Evolutionary conservation across 1,140 invertebrate genomes (phyloP), one percentile per base, ranked within the genome.

Genomic region (Platyscapa corneri): DNA sequence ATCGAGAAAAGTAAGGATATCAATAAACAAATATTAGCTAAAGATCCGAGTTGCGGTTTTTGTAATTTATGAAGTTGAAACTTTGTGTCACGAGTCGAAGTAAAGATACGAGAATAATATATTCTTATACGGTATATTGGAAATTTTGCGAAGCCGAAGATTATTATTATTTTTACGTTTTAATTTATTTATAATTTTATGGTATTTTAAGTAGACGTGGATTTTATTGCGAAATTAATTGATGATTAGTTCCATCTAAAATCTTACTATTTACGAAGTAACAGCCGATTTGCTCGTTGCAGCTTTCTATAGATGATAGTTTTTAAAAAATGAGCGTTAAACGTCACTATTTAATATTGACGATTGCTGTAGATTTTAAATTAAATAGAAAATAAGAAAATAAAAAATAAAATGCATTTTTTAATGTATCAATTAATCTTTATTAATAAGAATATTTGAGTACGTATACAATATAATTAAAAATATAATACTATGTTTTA

Each of bases 191-290:
- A 14, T 23, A 32, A 6, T 46, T 80, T 80, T 32, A 80, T 42
- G n/a, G 65, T 27, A 37, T 74, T 80, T 85, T 77, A 84, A 84
- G 56, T 77, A 20, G n/a, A 46, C 53, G 20, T 12, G 53, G 76
- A 12, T 65, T 75, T 85, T 85, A 85, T 85, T 79, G 49, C 23
- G 27, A 18, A 56, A 84, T 84, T 85, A 81, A 81, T 75, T 20
- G 34, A 27, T 7, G n/a, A 65, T 81, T 80, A 85, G 20, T 75
- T 80, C 65, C 46, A 82, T 82, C 82, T 82, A 65, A 77, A 82
- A 77, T 82, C 84, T 6, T 23, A 76, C 49, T 84, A 77, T 37
- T 72, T 79, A 39, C n/a, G 0, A 46, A 60, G 16, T 39, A 64
- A 8, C n/a, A 3, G 56, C 23, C 23, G 20, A 49, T 72, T 49